These are phyloP conservation scores for Microtus pennsylvanicus DNA, from an alignment of 2,113 vertebrate genomes.

Conservation along the genomic window DNA sequence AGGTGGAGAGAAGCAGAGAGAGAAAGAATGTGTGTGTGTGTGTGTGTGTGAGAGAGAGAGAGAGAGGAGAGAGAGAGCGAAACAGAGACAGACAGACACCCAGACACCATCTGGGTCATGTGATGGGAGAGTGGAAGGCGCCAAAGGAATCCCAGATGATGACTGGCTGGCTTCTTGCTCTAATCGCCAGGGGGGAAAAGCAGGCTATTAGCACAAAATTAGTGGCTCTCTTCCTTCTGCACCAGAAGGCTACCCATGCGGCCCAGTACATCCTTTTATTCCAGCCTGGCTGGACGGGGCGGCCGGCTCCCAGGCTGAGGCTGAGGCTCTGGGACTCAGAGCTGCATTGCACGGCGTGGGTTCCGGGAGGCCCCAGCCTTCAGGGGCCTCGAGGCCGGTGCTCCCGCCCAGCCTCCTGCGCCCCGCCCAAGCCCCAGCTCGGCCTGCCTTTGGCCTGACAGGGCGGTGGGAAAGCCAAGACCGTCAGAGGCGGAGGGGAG, in stretches of 20 bases:
- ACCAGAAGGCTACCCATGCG: constrained; percentile 18
- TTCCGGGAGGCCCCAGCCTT: not conserved
- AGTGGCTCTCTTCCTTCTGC: not conserved
- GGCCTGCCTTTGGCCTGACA: not conserved
- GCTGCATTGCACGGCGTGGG: not conserved
- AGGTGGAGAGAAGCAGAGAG: too few species aligned
- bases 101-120: not conserved
- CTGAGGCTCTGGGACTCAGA: not conserved
- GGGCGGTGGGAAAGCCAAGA: constrained; percentile 40
- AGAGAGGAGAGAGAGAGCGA: not conserved
- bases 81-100: not conserved
- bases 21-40: too few species aligned
- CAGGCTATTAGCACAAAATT: constrained; percentile 46
- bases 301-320: not conserved
- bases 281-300: not conserved
- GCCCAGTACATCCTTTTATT: not conserved
- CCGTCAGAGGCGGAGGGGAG: not conserved
- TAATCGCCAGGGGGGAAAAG: not conserved
- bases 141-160: not conserved
- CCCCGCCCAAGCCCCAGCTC: not conserved
- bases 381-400: not conserved
- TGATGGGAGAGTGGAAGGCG: not conserved
- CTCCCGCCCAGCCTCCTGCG: not conserved
- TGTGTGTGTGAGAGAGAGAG: too few species aligned
- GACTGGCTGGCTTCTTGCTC: constrained; percentile 20